Evolutionary conservation across 2,888 invertebrate genomes (phyloP).

Genomic region (Agapetus fuscipes): DNA sequence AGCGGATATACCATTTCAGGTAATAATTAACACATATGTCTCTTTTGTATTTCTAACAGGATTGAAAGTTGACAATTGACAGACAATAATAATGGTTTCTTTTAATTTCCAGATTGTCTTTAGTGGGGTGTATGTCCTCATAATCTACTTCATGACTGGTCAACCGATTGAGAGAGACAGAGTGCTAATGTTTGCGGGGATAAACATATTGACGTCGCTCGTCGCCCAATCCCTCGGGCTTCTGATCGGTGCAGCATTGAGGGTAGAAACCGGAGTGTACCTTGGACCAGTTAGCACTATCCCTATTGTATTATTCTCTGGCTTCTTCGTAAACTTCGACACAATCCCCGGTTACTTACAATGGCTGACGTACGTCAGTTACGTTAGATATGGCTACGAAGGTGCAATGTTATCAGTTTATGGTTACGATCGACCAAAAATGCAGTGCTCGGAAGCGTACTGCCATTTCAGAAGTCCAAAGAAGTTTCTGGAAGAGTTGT

Average conservation of each 20-base stretch:
- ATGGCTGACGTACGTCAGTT: slow-evolving; percentile 86
- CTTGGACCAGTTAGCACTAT: slow-evolving; percentile 84
- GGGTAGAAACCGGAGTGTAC: slow-evolving; percentile 69
- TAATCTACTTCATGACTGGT: slow-evolving; percentile 92
- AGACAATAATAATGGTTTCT: not conserved
- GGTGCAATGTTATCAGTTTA: slow-evolving; percentile 89
- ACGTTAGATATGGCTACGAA: slow-evolving; percentile 87
- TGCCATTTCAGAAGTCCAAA: slow-evolving; percentile 75
- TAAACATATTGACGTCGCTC: slow-evolving; percentile 71
- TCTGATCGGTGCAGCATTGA: slow-evolving; percentile 86
- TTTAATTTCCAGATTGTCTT: slow-evolving; percentile 62
- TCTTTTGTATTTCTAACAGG: not conserved
- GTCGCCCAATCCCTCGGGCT: slow-evolving; percentile 90
- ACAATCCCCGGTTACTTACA: slow-evolving; percentile 82
- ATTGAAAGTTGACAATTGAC: too few species aligned
- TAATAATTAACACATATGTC: slow-evolving; percentile 31
- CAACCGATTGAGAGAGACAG: slow-evolving; percentile 85
- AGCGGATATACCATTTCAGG: slow-evolving; percentile 93
- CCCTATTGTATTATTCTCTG: slow-evolving; percentile 86
- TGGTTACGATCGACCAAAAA: slow-evolving; percentile 69
- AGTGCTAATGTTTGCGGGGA: slow-evolving; percentile 68
- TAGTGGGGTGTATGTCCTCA: slow-evolving; percentile 76
- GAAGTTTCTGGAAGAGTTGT: slow-evolving; percentile 77
- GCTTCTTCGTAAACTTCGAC: slow-evolving; percentile 88
- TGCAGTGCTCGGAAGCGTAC: slow-evolving; percentile 73